Base-by-base conservation (phyloP, 2,113 vertebrate species). In the Nymphicus hollandicus region DNA sequence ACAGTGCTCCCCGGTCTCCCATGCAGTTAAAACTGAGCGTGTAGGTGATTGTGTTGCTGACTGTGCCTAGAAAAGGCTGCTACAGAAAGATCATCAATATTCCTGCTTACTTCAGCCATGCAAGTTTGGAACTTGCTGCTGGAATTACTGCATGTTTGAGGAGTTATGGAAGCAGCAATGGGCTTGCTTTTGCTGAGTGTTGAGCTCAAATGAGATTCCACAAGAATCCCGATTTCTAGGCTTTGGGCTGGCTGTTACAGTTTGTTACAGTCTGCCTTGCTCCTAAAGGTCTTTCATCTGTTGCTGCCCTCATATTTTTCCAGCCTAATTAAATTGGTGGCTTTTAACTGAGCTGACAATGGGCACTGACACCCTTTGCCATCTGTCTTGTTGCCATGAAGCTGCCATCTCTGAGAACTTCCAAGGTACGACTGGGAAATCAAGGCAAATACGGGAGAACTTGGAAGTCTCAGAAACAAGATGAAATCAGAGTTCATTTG, bases 381-480 rank as follows among this genome's bases (percentile, higher is more conserved):
- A 79, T 29, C 68, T 61, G 64, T 52, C 69, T 18, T 39, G 79
- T 49, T 24, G 35, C 78, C 63, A 78, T 1, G 37, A 91, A 97
- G 91, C 94, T 86, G 92, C 77, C 50, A 41, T 53, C 84, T 92
- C 95, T 80, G 61, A 94, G 94, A 86, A 77, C 91, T 92, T 97
- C 92, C 96, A 71, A 52, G 68, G 91, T 12, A 86, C 61, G 79
- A 79, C 70, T 41, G 49, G 86, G 82, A 89, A 66, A 73, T 81
- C 91, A 94, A 95, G 95, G 95, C 91, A 89, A 90, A 80, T 28
- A 33, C 3, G 71, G 60, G 89, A 94, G 60, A 90, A 78, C 88
- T 13, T 60, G 84, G 96, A 97, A 97, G 95, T 96, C 96, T 97
- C 95, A 89, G 95, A 86, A 60, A 89, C 52, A 80, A 64, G 29